Conservation (phyloP, 1,140 invertebrate genomes). For the fruit fly (Drosophila melanogaster) region DNA sequence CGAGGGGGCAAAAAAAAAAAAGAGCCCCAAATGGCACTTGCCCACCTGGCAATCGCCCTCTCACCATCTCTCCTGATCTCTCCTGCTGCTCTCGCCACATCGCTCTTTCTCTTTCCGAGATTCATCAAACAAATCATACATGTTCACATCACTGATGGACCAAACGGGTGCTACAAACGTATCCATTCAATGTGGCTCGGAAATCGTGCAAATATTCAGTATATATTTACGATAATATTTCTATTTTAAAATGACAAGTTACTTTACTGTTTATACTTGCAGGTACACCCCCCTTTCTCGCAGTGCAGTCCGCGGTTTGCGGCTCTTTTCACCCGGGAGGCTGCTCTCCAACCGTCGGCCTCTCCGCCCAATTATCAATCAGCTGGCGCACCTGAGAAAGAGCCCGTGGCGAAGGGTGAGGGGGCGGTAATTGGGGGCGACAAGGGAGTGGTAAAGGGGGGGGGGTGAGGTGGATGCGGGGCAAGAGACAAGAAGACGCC, state of each 20-base stretch:
- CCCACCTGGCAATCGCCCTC: constrained; percentile 34
- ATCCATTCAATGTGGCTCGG: neutral
- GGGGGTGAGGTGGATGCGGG: too few species aligned
- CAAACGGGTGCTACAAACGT: neutral
- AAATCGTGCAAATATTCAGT: too few species aligned
- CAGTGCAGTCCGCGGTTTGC: constrained; percentile 9
- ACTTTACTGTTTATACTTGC: too few species aligned
- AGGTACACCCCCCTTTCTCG: constrained; percentile 2
- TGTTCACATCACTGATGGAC: constrained; percentile 1
- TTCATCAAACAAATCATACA: constrained; percentile 1
- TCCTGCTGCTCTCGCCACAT: constrained; percentile 29
- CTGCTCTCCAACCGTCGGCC: constrained; percentile 11
- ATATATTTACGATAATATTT: too few species aligned
- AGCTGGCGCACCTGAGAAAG: constrained; percentile 47
- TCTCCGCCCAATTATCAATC: constrained; percentile 53
- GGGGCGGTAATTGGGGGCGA: neutral
- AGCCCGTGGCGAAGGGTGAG: neutral
- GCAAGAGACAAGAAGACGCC: constrained; percentile 26
- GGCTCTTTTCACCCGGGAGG: constrained; percentile 21
- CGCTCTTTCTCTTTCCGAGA: constrained; percentile 10
- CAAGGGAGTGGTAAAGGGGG: constrained; percentile 6
- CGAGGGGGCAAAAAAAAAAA: constrained; percentile 53
- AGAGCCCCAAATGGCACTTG: constrained; percentile 77
- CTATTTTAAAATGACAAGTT: too few species aligned
- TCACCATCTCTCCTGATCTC: constrained; percentile 35